Evolutionary conservation across 2,113 vertebrate genomes (phyloP).

Genomic region (Bufo gargarizans): DNA sequence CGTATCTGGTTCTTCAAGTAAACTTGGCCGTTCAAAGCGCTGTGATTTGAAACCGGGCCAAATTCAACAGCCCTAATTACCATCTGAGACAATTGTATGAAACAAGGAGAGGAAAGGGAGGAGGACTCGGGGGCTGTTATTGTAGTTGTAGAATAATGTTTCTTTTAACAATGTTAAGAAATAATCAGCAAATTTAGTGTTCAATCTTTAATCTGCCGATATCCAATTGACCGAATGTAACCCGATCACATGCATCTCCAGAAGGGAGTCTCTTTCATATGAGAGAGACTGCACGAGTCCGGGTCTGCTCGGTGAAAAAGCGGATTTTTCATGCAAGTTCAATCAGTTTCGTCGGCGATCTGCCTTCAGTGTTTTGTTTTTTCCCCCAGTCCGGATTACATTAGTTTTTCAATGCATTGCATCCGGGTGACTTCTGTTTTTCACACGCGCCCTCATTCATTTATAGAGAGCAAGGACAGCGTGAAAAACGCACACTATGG

Average conservation of each 20-base stretch:
- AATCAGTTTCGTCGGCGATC: no score
- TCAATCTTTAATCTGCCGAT: constrained; percentile 5
- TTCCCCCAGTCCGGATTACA: no score
- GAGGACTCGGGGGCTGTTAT: constrained; percentile 42
- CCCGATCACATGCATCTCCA: not conserved
- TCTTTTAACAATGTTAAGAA: constrained; percentile 40
- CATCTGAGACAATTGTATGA: constrained; percentile 53
- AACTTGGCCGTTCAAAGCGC: constrained; percentile 54
- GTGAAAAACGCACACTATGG: no score
- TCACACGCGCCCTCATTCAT: no score
- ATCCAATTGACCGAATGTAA: not conserved
- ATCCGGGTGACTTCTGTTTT: no score
- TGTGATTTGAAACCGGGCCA: constrained; percentile 46
- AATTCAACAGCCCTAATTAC: constrained; percentile 57
- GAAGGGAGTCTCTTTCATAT: no score
- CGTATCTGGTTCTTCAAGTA: constrained; percentile 54
- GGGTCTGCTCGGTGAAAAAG: no score
- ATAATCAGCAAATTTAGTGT: not conserved
- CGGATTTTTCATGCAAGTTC: no score
- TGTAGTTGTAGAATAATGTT: constrained; percentile 38
- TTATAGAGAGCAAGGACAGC: no score
- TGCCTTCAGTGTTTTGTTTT: no score
- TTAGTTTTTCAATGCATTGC: no score
- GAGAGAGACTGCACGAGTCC: no score
- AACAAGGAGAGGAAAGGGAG: constrained; percentile 58